A percentile compares a stretch with the other conserved stretches of the same genome.
phyloP scores from a whole-genome alignment of 2,113 vertebrate genomes.

The Perccottus glenii region DNA sequence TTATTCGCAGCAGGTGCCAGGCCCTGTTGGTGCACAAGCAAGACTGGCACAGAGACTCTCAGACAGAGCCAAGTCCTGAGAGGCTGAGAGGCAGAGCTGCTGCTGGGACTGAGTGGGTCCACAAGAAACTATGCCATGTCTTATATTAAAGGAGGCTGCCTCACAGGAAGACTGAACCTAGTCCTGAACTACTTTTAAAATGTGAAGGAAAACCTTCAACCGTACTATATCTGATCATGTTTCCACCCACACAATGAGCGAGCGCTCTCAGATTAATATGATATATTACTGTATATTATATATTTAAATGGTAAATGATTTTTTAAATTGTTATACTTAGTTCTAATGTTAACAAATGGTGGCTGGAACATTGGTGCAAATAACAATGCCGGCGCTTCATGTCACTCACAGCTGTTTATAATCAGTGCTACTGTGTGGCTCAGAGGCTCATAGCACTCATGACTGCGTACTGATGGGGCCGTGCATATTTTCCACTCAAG shows the following conservation, averaged over 20 bases:
- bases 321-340: no score
- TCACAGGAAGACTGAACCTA: conserved; percentile 8
- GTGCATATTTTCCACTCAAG: conserved; percentile 1
- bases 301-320: no score
- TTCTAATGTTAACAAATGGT: no score
- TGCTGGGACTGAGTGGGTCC: conserved; percentile 62
- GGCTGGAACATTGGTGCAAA: background rate
- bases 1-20: conserved; percentile 72
- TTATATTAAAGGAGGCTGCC: conserved; percentile 41
- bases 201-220: background rate
- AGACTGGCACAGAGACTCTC: conserved; percentile 41
- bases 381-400: conserved; percentile 51
- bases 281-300: no score
- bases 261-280: background rate
- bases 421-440: conserved; percentile 47
- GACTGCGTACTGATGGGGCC: conserved; percentile 46
- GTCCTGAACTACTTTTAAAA: conserved; percentile 3
- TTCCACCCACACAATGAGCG: background rate
- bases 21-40: conserved; percentile 50
- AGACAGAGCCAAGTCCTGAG: conserved; percentile 58
- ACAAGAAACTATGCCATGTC: conserved; percentile 51
- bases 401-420: conserved; percentile 44
- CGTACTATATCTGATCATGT: background rate
- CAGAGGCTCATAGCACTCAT: conserved; percentile 23
- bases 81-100: conserved; percentile 59